Percentiles rank a stretch among this genome's conserved stretches.
Conservation (phyloP, 2,888 invertebrate genomes). For the Euplexia lucipara region DNA sequence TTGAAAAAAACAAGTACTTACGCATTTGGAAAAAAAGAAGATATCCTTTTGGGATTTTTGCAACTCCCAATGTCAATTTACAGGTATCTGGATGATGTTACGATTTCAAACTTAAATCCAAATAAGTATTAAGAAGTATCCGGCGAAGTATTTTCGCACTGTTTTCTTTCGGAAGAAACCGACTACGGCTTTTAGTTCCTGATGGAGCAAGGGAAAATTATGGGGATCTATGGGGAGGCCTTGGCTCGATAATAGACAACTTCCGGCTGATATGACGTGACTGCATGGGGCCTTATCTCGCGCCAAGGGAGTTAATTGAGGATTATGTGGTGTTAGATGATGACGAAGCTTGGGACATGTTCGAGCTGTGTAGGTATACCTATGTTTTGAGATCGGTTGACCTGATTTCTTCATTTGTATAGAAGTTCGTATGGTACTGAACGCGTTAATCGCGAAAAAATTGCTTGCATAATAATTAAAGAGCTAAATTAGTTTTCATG, state of each 20-base stretch:
- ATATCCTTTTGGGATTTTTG: background rate
- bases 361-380: background rate
- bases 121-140: background rate
- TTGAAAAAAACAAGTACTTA: background rate
- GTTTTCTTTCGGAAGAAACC: constrained; percentile 2
- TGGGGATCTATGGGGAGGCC: constrained; percentile 43
- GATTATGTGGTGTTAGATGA: constrained; percentile 38
- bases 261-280: constrained; percentile 52
- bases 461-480: too few species aligned
- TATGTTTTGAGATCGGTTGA: constrained; percentile 11
- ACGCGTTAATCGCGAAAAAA: too few species aligned
- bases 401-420: constrained; percentile 18
- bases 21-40: background rate
- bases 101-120: too few species aligned
- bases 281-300: constrained; percentile 50
- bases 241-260: constrained; percentile 34
- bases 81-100: constrained; percentile 6
- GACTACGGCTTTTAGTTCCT: constrained; percentile 10
- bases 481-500: too few species aligned
- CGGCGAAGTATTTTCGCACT: too few species aligned
- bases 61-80: background rate
- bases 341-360: constrained; percentile 18
- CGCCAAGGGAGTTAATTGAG: constrained; percentile 49
- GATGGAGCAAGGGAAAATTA: constrained; percentile 36
- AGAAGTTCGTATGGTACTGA: too few species aligned